These are phyloP conservation scores for Papilio polyxenes DNA, from an alignment of 1,140 invertebrate genomes.

Conservation along the genomic window DNA sequence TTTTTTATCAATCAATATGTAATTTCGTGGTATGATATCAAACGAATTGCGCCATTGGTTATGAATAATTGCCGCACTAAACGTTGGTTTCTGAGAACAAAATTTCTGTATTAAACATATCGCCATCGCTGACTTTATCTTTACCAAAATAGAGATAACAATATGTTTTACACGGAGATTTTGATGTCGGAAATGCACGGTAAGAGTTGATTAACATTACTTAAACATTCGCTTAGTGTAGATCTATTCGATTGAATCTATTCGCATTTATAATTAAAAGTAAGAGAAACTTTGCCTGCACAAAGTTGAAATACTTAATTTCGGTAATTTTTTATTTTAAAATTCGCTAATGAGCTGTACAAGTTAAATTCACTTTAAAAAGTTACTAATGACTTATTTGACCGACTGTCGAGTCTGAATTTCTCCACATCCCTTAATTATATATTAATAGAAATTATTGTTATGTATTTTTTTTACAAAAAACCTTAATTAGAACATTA, in stretches of 20 bases:
- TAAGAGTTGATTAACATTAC: background rate
- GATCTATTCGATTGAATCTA: background rate
- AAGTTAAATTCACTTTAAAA: conserved; percentile 9
- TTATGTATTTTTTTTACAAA: background rate
- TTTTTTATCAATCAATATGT: background rate
- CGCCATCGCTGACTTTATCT: too few relatives aligned
- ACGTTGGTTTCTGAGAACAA: too few relatives aligned
- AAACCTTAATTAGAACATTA: background rate
- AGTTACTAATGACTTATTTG: conserved; percentile 4
- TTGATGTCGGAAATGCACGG: too few relatives aligned
- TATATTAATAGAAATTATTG: background rate
- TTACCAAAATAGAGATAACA: too few relatives aligned
- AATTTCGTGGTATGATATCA: background rate
- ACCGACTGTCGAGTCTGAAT: conserved; percentile 1
- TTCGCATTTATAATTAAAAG: conserved; percentile 3
- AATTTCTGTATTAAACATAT: too few relatives aligned
- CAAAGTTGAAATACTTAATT: conserved; percentile 7
- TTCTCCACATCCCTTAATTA: background rate
- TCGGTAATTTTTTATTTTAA: background rate
- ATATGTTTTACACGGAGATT: too few relatives aligned
- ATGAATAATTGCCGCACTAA: background rate
- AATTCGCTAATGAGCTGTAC: conserved; percentile 14
- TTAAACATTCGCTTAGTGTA: background rate
- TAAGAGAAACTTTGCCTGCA: background rate
- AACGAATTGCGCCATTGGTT: background rate